phyloP scores from a whole-genome alignment of 2,113 vertebrate species.

The Andinoacara biseriatus region DNA sequence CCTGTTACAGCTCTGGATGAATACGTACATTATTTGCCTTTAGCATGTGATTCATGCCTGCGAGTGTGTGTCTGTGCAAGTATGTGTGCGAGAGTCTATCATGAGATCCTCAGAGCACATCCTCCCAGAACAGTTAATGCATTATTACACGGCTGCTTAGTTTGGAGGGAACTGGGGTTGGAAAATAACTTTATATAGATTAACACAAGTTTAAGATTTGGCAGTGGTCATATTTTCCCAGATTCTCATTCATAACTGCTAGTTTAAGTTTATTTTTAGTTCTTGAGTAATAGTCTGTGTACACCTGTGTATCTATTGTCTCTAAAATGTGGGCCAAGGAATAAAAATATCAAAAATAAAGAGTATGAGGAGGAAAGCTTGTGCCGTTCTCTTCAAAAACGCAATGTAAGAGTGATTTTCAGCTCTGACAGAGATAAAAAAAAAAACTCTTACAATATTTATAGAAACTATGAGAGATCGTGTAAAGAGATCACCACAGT shows the following conservation, averaged over 20 bases:
- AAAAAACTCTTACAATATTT: neutral
- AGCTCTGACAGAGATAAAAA: neutral
- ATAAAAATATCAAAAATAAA: neutral
- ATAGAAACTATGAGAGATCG: neutral
- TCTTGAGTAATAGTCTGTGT: neutral
- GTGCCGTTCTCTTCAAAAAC: no score
- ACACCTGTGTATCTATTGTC: no score
- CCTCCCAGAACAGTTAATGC: neutral
- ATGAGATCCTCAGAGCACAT: neutral
- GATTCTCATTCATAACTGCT: neutral
- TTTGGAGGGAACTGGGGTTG: neutral
- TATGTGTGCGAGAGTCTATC: neutral
- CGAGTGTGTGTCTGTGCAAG: neutral
- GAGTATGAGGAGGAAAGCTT: no score
- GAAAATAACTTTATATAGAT: neutral
- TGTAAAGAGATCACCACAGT: neutral
- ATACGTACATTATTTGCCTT: neutral
- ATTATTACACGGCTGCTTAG: no score
- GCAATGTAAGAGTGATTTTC: neutral
- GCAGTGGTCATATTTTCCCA: neutral
- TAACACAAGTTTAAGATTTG: neutral
- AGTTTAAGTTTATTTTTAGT: neutral
- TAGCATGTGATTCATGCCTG: neutral
- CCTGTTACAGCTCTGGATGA: neutral
- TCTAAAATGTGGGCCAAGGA: no score